These are phyloP conservation scores for Exephanes ischioxanthus DNA, from an alignment of 2,888 invertebrate species.

Conservation along the genomic window DNA sequence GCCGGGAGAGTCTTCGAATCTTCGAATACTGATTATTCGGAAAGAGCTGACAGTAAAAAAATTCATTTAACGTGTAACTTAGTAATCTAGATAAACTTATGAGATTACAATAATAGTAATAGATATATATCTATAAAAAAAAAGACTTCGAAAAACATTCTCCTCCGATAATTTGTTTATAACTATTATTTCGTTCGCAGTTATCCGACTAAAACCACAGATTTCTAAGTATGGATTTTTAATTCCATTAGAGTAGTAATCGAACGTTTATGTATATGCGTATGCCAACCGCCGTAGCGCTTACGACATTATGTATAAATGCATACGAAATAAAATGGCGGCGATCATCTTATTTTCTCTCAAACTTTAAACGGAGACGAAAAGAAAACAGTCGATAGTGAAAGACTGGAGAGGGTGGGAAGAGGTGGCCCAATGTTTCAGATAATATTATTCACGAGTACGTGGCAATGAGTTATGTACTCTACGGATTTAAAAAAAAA, in stretches of 20 bases:
- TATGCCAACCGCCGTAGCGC: constrained; percentile 10
- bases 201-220: constrained; percentile 48
- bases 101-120: constrained; percentile 31
- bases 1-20: constrained; percentile 60
- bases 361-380: background rate
- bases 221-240: constrained; percentile 42
- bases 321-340: constrained; percentile 61
- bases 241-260: constrained; percentile 12
- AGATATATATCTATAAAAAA: constrained; percentile 20
- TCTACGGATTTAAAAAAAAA: constrained; percentile 6
- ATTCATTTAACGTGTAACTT: constrained; percentile 22
- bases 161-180: constrained; percentile 37
- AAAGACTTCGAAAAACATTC: constrained; percentile 46
- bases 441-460: constrained; percentile 64
- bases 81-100: constrained; percentile 20
- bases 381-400: background rate
- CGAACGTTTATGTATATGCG: constrained; percentile 31
- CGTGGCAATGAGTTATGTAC: constrained; percentile 57
- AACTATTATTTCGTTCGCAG: constrained; percentile 44
- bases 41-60: constrained; percentile 51
- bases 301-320: constrained; percentile 38
- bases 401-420: background rate
- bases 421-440: constrained; percentile 62
- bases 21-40: constrained; percentile 64
- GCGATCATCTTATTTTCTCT: constrained; percentile 37